phyloP scores from a whole-genome alignment of 64 coral and sea anemone genomes.

The Orbicella faveolata region DNA sequence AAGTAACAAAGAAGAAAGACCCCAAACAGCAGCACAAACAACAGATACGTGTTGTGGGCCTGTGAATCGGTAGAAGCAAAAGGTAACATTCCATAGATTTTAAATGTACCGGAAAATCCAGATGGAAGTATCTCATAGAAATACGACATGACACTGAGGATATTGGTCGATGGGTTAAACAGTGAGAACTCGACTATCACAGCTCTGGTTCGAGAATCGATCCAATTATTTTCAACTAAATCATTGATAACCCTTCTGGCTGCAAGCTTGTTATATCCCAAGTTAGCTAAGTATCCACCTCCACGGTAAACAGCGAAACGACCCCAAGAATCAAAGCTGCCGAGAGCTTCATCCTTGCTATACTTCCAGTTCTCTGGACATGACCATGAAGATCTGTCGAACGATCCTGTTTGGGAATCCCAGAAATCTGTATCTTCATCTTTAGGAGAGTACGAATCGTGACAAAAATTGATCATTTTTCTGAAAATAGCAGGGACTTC shows the following conservation, averaged over 20 bases:
- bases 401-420: not conserved
- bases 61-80: not conserved
- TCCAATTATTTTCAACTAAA: slow-evolving; percentile 32
- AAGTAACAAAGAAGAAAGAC: slow-evolving; percentile 27
- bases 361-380: slow-evolving; percentile 51
- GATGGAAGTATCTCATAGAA: slow-evolving; percentile 33
- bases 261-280: slow-evolving; percentile 36
- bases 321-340: slow-evolving; percentile 1
- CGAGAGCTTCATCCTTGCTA: not conserved
- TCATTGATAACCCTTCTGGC: slow-evolving; percentile 32
- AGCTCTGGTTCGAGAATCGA: slow-evolving; percentile 43
- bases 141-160: not conserved
- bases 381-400: not conserved
- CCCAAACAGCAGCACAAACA: slow-evolving; percentile 25
- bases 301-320: slow-evolving; percentile 12
- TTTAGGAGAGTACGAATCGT: not conserved
- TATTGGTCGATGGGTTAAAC: slow-evolving; percentile 26
- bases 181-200: slow-evolving; percentile 48
- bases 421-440: not conserved
- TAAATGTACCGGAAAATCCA: not conserved
- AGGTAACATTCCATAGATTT: not conserved
- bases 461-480: not conserved
- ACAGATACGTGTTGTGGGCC: not conserved
- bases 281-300: slow-evolving; percentile 44
- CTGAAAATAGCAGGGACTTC: not conserved